A percentile compares a stretch with the other conserved stretches of the same genome.
Conservation (phyloP, 1,140 invertebrate species). For the Caerostris extrusa region DNA sequence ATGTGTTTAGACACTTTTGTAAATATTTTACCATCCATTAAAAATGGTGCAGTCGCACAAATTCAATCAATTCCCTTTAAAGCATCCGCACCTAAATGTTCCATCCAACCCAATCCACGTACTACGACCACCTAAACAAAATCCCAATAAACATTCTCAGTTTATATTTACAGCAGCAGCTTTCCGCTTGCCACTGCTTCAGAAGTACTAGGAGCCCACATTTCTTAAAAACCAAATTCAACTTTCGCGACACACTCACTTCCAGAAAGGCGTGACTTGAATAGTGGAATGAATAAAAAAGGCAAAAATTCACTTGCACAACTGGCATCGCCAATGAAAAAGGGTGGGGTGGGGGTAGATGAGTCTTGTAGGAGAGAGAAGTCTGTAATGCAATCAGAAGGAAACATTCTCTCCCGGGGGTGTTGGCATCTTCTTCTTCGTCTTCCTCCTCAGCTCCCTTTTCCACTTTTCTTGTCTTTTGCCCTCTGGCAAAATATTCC, state of each 20-base stretch:
- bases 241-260: neutral
- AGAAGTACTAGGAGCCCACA: neutral
- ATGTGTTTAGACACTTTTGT: too few species aligned
- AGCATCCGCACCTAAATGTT: neutral
- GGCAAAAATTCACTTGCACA: slow-evolving; percentile 34
- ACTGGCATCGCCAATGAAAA: slow-evolving; percentile 25
- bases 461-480: neutral
- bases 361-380: neutral
- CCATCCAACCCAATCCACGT: neutral
- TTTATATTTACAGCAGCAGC: neutral
- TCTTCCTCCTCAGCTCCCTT: neutral
- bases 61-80: neutral
- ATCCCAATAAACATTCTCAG: neutral
- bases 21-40: too few species aligned
- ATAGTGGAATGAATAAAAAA: neutral
- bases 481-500: neutral
- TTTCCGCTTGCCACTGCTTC: neutral
- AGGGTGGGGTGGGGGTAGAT: neutral
- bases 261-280: neutral
- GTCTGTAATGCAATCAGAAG: slow-evolving; percentile 57
- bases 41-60: too few species aligned
- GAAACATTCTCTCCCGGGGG: slow-evolving; percentile 19
- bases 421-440: neutral
- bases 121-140: neutral
- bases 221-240: neutral